Percentiles rank a stretch among this genome's conserved stretches.
Conservation (phyloP, 2,888 invertebrate species). For the Diachrysia chrysitis region DNA sequence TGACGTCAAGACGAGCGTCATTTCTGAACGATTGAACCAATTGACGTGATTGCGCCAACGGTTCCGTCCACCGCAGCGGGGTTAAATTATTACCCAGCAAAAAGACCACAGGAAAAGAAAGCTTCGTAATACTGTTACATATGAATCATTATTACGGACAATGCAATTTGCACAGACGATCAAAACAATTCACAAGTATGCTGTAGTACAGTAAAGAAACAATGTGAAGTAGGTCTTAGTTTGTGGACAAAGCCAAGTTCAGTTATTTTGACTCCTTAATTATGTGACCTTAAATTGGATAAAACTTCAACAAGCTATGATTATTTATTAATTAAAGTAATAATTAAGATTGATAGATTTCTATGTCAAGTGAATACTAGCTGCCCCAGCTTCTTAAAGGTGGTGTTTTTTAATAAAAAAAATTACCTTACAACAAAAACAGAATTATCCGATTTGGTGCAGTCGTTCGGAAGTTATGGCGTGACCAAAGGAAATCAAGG, state of each 20-base stretch:
- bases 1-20: conserved; percentile 85
- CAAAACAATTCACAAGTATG: conserved; percentile 12
- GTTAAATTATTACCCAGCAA: conserved; percentile 37
- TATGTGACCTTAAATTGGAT: neutral
- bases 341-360: neutral
- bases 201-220: neutral
- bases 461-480: too few species aligned
- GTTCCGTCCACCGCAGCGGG: conserved; percentile 51
- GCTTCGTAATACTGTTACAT: conserved; percentile 17
- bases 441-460: too few species aligned
- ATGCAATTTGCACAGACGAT: conserved; percentile 22
- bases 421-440: too few species aligned
- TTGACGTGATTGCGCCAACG: conserved; percentile 82
- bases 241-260: neutral
- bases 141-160: conserved; percentile 30
- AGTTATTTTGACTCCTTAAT: neutral
- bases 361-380: neutral
- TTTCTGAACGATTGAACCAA: conserved; percentile 80
- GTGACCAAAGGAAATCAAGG: too few species aligned
- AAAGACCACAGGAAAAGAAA: conserved; percentile 39
- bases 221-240: neutral
- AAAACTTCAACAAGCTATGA: neutral
- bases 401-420: too few species aligned
- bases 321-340: neutral
- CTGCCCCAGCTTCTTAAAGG: too few species aligned